These are phyloP conservation scores for Ornithoptera priamus DNA, from an alignment of 2,888 invertebrate species.

Conservation along the genomic window DNA sequence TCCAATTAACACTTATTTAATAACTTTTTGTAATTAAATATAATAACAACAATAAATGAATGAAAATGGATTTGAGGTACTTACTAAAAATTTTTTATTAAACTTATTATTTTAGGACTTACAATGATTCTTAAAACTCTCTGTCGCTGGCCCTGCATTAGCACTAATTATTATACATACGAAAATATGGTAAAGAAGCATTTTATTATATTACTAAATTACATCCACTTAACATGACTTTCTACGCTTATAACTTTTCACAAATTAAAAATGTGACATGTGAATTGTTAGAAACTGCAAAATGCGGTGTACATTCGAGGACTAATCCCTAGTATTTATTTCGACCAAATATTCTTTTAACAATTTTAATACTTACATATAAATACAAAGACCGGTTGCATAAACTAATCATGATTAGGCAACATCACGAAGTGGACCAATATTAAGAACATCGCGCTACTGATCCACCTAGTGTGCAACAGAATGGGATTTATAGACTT, in stretches of 20 bases:
- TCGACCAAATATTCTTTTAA: too few species aligned
- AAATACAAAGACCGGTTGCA: too few species aligned
- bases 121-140: conserved; percentile 40
- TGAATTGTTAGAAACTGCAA: conserved; percentile 7
- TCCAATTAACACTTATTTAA: too few species aligned
- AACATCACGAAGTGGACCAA: too few species aligned
- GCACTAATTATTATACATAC: conserved; percentile 25
- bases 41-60: background rate
- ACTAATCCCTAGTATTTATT: conserved; percentile 6
- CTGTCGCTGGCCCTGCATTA: conserved; percentile 33
- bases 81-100: background rate
- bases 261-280: conserved; percentile 11
- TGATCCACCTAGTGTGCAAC: too few species aligned
- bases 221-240: conserved; percentile 21
- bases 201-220: conserved; percentile 6
- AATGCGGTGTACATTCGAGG: conserved; percentile 13
- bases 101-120: conserved; percentile 18
- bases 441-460: too few species aligned
- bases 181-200: conserved; percentile 21
- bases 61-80: background rate
- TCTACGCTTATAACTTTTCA: background rate
- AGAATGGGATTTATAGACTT: too few species aligned
- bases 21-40: too few species aligned
- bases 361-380: too few species aligned
- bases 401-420: too few species aligned